Conservation (phyloP, 2,113 vertebrate genomes). For the Thryonomys swinderianus region DNA sequence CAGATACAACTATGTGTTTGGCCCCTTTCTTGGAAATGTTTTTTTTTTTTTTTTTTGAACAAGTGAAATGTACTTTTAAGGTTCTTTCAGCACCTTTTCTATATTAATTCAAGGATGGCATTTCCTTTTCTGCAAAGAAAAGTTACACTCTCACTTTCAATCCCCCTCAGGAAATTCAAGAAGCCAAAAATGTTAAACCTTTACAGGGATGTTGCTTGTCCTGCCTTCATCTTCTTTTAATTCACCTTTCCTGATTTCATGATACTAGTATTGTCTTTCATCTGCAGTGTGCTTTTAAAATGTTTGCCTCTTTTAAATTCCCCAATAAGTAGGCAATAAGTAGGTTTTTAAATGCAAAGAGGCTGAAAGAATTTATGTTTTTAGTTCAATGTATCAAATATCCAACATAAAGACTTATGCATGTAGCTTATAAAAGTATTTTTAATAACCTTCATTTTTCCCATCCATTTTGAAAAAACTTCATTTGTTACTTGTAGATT, state of each 20-base stretch:
- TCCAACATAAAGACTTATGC: neutral
- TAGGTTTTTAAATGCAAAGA: conserved; percentile 43
- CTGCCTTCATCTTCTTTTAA: conserved; percentile 31
- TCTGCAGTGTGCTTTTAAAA: neutral
- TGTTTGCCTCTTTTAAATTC: conserved; percentile 12
- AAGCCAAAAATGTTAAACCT: neutral
- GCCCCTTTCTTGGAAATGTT: conserved; percentile 17
- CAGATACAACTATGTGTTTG: neutral
- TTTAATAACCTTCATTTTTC: neutral
- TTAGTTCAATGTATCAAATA: conserved; percentile 16
- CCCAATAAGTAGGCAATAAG: neutral
- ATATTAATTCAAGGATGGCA: neutral
- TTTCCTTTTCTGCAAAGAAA: conserved; percentile 56
- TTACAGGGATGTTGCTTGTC: neutral
- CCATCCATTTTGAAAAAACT: conserved; percentile 2
- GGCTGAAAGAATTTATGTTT: conserved; percentile 20
- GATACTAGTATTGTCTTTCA: neutral
- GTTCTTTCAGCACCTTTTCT: conserved; percentile 20
- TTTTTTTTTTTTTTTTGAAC: conserved; percentile 58
- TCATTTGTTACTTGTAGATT: conserved; percentile 47
- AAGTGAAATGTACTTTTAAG: conserved; percentile 12
- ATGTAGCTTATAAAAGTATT: neutral
- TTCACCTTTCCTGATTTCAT: neutral
- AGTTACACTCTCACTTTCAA: conserved; percentile 49
- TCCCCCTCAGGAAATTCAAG: neutral